Evolutionary conservation across 2,888 invertebrate genomes (phyloP).

Genomic region (Tenodera sinensis): DNA sequence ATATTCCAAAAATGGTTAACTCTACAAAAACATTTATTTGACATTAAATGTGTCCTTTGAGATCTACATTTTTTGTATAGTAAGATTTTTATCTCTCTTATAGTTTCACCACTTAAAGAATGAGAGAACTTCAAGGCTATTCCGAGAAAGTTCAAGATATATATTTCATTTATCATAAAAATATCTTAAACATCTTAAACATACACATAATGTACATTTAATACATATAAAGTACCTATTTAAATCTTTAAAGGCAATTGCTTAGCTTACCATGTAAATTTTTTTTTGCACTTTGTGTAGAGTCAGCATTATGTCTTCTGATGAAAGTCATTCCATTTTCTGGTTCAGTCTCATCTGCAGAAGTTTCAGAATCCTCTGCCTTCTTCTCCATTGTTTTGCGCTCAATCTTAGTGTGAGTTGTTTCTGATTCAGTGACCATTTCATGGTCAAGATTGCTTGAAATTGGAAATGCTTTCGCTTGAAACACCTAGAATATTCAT

Average conservation of each 20-base stretch:
- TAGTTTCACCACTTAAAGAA: too few species aligned
- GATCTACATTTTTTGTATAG: too few species aligned
- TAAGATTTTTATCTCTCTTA: too few species aligned
- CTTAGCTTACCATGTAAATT: neutral
- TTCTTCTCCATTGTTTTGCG: constrained; percentile 40
- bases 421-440: constrained; percentile 33
- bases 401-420: constrained; percentile 37
- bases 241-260: neutral
- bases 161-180: too few species aligned
- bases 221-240: neutral
- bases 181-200: neutral
- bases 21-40: too few species aligned
- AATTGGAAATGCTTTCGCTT: constrained; percentile 58
- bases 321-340: constrained; percentile 57
- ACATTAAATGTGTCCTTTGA: too few species aligned
- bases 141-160: too few species aligned
- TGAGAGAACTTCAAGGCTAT: too few species aligned
- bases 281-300: neutral
- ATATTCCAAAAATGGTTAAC: too few species aligned
- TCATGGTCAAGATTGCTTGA: constrained; percentile 39
- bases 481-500: constrained; percentile 40
- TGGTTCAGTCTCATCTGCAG: constrained; percentile 57
- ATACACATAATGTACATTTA: too few species aligned
- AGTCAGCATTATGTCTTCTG: constrained; percentile 37
- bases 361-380: constrained; percentile 54